Base-by-base conservation (phyloP, 2,113 vertebrate genomes). In the Paramormyrops kingsleyae region DNA sequence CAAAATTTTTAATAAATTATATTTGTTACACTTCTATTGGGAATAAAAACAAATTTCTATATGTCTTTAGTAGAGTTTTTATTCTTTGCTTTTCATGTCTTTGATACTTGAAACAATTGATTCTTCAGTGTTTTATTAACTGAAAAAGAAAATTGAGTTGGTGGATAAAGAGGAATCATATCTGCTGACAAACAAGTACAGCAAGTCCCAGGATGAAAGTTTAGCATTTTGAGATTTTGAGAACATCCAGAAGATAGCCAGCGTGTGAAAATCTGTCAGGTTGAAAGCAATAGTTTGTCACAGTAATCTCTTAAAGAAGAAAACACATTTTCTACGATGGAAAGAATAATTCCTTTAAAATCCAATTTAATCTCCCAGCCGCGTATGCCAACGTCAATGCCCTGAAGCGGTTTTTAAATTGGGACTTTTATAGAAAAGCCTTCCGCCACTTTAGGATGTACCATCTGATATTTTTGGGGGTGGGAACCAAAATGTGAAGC, bases 11-110 rank as follows among this genome's bases (percentile, higher is more conserved):
- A 97, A 98, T 97, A 97, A 96, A 97, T 95, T 99, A 99, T 99
- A 99, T 99, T 99, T 99, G 98, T 98, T 99, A 98, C 96, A 97
- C 96, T 98, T 98, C 96, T 97, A 98, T 98, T 98, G 97, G 99
- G 98, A 99, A 99, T 99, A 99, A 99, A 97, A 97, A 90, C 95
- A 94, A 87, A 97, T 98, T 99, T 98, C 98, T 98, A 98, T 95
- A 97, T 70, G 17, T 59, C 42, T 74, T 42, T 42, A 46, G 46
- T 88, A 12, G 19, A 88, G 31, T 89, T 90, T 85, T 87, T 91
- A 85, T 80, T 89, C 83, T 88, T 90, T 89, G 83, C 35, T 87
- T 90, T 89, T 88, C 35, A 88, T 80, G 35, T 19, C 35, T 77
- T 39, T 77, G 70, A 4, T 77, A 31, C 59, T 66, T 13, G 31